Evolutionary conservation across 2,113 vertebrate genomes (phyloP), one percentile per base, ranked within the genome.

Genomic region (rat (Rattus norvegicus)): DNA sequence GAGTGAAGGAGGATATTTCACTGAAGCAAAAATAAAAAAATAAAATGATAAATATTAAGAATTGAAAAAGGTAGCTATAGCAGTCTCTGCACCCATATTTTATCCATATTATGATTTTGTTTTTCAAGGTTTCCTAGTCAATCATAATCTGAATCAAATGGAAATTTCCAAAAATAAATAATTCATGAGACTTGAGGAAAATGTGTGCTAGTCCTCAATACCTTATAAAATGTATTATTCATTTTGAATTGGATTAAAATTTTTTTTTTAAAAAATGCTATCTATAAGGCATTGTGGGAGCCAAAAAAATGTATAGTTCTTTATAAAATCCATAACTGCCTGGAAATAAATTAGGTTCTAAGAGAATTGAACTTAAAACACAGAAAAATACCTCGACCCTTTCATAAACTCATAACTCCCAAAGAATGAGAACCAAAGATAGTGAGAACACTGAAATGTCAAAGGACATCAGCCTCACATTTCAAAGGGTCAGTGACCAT

Each of bases 221-320:
- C 88, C 39, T 43, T 91, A 20, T 28, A 95, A 93, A 93, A 88
- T 70, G 36, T 19, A 86, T 94, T 63, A 86, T 97, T 92, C 92
- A 77, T 3, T 90, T 28, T 84, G 43, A 77, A 20, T 90, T 69
- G 67, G 56, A 80, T 39, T 61, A 72, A 59, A 90, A 86, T 61
- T 49, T 75, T 69, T 75, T 72, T 47, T 17, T 43, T 43, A 43
- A 88, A 95, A 91, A 88, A 93, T 22, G 73, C 4, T 94, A 1
- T 90, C 39, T 73, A 79, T 49, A 70, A 75, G 65, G 39, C 6
- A 84, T 13, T 76, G 56, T 76, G 16, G n/a, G 65, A 93, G 49
- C 2, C 36, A 92, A 92, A 95, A 94, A 33, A 88, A 2, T 2
- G 83, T 93, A 33, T 88, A 80, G 85, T 80, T 92, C 73, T 95